These are phyloP conservation scores for Ophion ellenae DNA, from an alignment of 2,888 invertebrate genomes.

Conservation along the genomic window DNA sequence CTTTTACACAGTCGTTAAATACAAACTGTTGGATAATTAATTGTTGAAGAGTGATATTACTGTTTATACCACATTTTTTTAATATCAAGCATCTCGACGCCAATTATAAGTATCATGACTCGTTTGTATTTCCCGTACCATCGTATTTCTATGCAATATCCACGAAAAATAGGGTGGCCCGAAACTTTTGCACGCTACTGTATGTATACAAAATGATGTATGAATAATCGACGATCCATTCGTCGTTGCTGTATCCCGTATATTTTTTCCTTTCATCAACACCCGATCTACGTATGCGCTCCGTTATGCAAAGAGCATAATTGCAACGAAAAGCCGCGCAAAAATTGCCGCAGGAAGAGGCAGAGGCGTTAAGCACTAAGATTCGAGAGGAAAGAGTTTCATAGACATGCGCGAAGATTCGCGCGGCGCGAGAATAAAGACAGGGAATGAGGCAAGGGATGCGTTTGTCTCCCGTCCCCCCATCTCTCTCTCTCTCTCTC, in stretches of 20 bases:
- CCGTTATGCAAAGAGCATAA: constrained; percentile 21
- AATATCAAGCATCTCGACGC: no score
- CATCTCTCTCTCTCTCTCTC: constrained; percentile 6
- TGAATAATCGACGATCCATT: constrained; percentile 61
- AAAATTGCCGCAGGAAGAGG: constrained; percentile 5
- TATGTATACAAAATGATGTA: neutral
- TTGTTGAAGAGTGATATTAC: no score
- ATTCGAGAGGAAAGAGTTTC: neutral
- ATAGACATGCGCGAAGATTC: neutral
- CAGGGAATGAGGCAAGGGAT: constrained; percentile 15
- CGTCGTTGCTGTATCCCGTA: constrained; percentile 19
- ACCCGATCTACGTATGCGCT: constrained; percentile 13
- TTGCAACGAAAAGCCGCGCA: neutral
- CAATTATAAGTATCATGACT: no score
- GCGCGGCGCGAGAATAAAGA: constrained; percentile 3
- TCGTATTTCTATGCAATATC: no score
- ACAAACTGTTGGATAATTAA: no score
- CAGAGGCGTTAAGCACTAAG: constrained; percentile 42
- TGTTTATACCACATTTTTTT: no score
- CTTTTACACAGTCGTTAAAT: no score
- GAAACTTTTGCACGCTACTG: no score
- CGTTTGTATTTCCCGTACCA: no score
- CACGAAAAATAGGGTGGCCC: no score
- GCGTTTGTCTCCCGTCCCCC: neutral
- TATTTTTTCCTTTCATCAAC: constrained; percentile 1